Percentiles rank a stretch among this genome's conserved stretches.
Conservation (phyloP, 2,888 invertebrate species). For the Gerosis bhagava region DNA sequence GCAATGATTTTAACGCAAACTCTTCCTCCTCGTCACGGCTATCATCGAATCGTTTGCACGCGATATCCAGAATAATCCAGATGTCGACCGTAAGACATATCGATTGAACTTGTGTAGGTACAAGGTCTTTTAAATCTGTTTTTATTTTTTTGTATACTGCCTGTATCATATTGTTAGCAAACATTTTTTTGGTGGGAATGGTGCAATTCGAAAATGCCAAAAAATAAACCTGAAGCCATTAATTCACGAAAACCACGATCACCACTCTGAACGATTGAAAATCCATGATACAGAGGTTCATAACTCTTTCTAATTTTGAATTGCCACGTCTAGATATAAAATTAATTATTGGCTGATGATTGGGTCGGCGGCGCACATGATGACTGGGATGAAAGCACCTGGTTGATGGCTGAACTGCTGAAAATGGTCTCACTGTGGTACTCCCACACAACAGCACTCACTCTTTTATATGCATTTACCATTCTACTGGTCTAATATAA, state of each 20-base stretch:
- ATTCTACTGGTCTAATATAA: too few species aligned
- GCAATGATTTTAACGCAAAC: constrained; percentile 16
- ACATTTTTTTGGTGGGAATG: constrained; percentile 6
- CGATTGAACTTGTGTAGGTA: background rate
- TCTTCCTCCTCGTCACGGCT: constrained; percentile 24
- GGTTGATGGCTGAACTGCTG: too few species aligned
- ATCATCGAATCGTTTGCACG: constrained; percentile 10
- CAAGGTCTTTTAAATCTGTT: too few species aligned
- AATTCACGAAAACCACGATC: constrained; percentile 9
- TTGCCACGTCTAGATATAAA: constrained; percentile 8
- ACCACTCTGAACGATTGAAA: constrained; percentile 8
- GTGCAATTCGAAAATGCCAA: constrained; percentile 6
- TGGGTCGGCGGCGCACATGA: too few species aligned
- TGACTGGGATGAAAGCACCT: too few species aligned
- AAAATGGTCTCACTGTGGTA: constrained; percentile 6
- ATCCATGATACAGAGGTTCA: constrained; percentile 9
- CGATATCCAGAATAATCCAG: background rate
- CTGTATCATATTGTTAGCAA: constrained; percentile 12
- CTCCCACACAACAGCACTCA: too few species aligned
- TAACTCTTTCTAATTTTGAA: constrained; percentile 6
- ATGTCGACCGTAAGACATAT: background rate
- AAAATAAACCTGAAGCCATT: too few species aligned
- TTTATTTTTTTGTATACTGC: constrained; percentile 7
- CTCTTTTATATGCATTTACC: background rate
- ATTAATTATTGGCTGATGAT: background rate